phyloP scores from a whole-genome alignment of 2,888 invertebrate species.

The Ormia ochracea region DNA sequence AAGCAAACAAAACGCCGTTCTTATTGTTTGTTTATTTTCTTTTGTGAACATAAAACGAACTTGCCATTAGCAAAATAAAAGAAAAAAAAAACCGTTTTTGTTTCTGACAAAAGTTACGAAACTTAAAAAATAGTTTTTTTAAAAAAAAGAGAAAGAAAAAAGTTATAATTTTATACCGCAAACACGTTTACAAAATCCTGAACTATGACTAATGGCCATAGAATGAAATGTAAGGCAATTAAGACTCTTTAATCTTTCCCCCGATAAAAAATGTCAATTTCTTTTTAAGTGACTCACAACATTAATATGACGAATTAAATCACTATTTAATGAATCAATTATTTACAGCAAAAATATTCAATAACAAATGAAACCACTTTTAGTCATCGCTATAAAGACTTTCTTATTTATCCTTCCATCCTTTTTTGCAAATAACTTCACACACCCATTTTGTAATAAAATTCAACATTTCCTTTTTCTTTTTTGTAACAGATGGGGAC shows the following conservation, averaged over 20 bases:
- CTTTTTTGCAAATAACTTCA: background rate
- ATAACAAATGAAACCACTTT: background rate
- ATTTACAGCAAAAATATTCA: background rate
- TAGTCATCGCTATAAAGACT: too few species aligned
- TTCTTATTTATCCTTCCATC: too few species aligned
- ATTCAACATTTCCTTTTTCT: background rate
- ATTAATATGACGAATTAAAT: background rate
- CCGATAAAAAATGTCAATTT: background rate
- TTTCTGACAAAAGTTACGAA: too few species aligned
- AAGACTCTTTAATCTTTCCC: too few species aligned
- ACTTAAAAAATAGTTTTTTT: too few species aligned
- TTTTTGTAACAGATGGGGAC: slow-evolving; percentile 47
- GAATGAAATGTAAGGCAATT: too few species aligned
- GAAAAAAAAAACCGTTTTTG: background rate
- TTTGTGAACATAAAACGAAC: background rate
- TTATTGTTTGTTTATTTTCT: background rate
- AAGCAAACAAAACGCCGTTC: background rate
- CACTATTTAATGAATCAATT: slow-evolving; percentile 35
- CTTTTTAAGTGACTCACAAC: slow-evolving; percentile 28
- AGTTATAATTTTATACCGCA: background rate
- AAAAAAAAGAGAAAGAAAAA: too few species aligned
- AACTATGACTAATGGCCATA: background rate
- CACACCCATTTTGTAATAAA: background rate
- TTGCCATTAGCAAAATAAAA: background rate
- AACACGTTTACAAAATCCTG: background rate